Evolutionary conservation across 2,113 vertebrate genomes (phyloP), one percentile per base, ranked within the genome.

Genomic region (Prolemur simus): DNA sequence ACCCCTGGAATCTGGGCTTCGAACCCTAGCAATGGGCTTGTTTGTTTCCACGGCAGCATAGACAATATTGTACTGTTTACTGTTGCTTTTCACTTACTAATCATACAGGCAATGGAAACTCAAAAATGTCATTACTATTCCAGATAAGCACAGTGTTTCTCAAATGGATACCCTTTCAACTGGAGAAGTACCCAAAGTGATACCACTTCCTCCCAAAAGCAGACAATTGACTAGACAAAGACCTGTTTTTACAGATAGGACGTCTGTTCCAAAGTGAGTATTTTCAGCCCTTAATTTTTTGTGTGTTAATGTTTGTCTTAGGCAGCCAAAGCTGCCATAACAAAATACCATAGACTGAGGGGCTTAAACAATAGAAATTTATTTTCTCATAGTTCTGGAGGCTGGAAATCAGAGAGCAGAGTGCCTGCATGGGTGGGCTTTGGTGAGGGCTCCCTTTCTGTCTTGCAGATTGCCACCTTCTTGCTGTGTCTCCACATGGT

Each of bases 211-310:
- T 90, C 98, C 98, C 1, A 98, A 99, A 97, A 97, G 98, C 34
- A 96, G 98, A 39, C 97, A 89, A 1, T 97, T 97, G 37, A 4
- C 95, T 87, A 98, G 97, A 89, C 97, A 97, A 98, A 97, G 97
- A 98, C 25, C 95, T 66, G 34, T 97, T 68, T 39, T 96, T 2
- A 56, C 97, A 37, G 98, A 99, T 34, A 99, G 96, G 37, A 98
- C 97, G 0, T 98, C 99, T 21, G 98, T 98, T 25, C 98, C 99
- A 94, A 99, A 98, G 98, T 98, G 98, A 98, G 98, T 98, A 94
- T 96, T 90, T 94, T 45, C 42, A 69, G 25, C 25, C 45, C 11
- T 58, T 1, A 12, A 45, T 8, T 60, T 37, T 56, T n/a, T 63
- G 29, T 56, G 63, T 29, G 18, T 34, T 8, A 13, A 34, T 77